These are phyloP conservation scores for Coelopa frigida DNA, from an alignment of 1,140 invertebrate species.

Conservation along the genomic window DNA sequence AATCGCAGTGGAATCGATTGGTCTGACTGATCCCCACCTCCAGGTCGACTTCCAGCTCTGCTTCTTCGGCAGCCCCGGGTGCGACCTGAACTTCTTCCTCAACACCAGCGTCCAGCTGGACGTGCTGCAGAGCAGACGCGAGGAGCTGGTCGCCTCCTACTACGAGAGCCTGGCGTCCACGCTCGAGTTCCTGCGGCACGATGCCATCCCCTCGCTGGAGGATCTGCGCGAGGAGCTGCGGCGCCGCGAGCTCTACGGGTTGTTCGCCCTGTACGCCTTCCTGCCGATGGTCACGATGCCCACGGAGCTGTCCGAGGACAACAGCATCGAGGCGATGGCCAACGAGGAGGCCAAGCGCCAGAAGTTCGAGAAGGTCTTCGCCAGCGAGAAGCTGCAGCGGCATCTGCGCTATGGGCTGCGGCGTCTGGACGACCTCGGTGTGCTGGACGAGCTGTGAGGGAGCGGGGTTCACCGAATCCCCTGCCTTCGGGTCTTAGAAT, in stretches of 20 bases:
- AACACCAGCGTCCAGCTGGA: constrained; percentile 34
- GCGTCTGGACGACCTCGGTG: constrained; percentile 27
- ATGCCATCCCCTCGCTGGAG: constrained; percentile 41
- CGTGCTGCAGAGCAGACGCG: constrained; percentile 29
- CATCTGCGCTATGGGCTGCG: constrained; percentile 28
- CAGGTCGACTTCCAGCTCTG: constrained; percentile 35
- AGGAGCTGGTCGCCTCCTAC: constrained; percentile 40
- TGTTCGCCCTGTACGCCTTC: constrained; percentile 31
- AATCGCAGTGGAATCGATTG: not conserved
- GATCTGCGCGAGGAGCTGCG: constrained; percentile 36
- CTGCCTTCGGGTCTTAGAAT: too few species aligned
- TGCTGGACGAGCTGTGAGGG: constrained; percentile 30
- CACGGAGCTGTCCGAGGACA: constrained; percentile 26
- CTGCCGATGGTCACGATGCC: constrained; percentile 33
- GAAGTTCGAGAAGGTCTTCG: constrained; percentile 27
- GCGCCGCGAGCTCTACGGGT: constrained; percentile 33
- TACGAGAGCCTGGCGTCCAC: constrained; percentile 27
- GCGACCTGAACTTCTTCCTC: constrained; percentile 38
- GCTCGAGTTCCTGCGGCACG: constrained; percentile 42
- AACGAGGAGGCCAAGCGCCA: constrained; percentile 22
- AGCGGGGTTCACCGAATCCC: too few species aligned
- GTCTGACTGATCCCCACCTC: not conserved
- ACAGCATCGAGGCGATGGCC: constrained; percentile 30
- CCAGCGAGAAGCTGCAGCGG: constrained; percentile 22
- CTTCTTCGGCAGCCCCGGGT: constrained; percentile 35